A percentile compares a stretch with the other conserved stretches of the same genome.
Evolutionary conservation across 2,888 invertebrate genomes (phyloP).

Genomic region (Protonemura montana): DNA sequence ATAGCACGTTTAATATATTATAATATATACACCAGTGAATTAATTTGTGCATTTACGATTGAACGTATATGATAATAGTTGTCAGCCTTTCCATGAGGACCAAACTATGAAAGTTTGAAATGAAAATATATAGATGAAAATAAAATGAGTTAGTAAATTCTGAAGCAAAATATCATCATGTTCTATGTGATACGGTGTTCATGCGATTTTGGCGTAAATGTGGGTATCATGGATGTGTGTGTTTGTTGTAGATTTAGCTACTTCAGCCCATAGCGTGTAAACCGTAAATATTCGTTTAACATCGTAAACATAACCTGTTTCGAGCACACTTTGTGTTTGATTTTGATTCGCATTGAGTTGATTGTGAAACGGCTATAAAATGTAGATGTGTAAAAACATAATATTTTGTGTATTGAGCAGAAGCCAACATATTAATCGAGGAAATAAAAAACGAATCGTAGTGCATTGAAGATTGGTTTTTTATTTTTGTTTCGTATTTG

Average conservation of each 20-base stretch:
- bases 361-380: neutral
- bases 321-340: neutral
- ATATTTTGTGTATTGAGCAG: neutral
- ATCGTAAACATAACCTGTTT: neutral
- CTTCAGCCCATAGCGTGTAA: neutral
- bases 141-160: constrained; percentile 13
- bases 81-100: constrained; percentile 19
- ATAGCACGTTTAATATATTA: neutral
- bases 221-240: neutral
- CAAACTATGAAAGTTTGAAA: constrained; percentile 21
- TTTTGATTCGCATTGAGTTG: neutral
- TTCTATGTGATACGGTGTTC: neutral
- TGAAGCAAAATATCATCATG: constrained; percentile 10
- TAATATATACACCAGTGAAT: neutral
- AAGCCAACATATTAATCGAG: neutral
- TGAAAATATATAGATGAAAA: constrained; percentile 14
- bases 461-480: neutral
- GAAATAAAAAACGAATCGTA: neutral
- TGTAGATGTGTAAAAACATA: neutral
- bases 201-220: neutral
- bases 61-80: neutral
- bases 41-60: too few species aligned
- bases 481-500: too few species aligned
- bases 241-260: neutral
- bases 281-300: neutral